phyloP scores from a whole-genome alignment of 2,888 invertebrate genomes.

The Volucella inflata region DNA sequence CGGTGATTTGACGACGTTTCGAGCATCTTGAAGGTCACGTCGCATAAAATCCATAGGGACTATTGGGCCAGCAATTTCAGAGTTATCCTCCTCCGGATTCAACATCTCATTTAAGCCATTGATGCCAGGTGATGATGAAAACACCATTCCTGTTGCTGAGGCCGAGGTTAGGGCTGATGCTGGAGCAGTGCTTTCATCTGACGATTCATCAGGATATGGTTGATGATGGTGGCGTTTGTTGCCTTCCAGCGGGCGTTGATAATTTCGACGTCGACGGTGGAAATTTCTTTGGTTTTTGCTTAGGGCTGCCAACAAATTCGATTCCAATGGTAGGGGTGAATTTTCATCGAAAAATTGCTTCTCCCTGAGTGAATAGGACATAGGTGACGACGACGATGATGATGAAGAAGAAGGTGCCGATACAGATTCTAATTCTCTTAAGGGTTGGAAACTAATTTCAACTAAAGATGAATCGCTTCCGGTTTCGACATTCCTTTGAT shows the following conservation, averaged over 20 bases:
- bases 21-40: conserved; percentile 32
- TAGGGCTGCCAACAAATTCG: conserved; percentile 29
- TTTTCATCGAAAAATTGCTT: conserved; percentile 57
- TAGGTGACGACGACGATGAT: conserved; percentile 29
- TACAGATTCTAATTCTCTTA: conserved; percentile 72
- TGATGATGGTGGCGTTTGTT: conserved; percentile 43
- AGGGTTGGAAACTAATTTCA: conserved; percentile 76
- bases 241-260: conserved; percentile 26
- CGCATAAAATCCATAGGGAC: conserved; percentile 48
- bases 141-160: conserved; percentile 7
- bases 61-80: conserved; percentile 19
- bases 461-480: conserved; percentile 74
- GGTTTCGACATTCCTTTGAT: conserved; percentile 66
- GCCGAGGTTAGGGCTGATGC: too few species aligned
- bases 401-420: conserved; percentile 14
- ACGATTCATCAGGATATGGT: conserved; percentile 65
- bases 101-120: conserved; percentile 54
- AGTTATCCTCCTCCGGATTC: conserved; percentile 58
- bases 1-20: conserved; percentile 7
- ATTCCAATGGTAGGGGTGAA: conserved; percentile 6
- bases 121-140: conserved; percentile 53
- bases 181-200: conserved; percentile 24
- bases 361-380: conserved; percentile 41
- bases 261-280: conserved; percentile 49
- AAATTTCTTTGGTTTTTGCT: conserved; percentile 33